phyloP scores from a whole-genome alignment of 2,888 invertebrate species.

The Serrognathus titanus region DNA sequence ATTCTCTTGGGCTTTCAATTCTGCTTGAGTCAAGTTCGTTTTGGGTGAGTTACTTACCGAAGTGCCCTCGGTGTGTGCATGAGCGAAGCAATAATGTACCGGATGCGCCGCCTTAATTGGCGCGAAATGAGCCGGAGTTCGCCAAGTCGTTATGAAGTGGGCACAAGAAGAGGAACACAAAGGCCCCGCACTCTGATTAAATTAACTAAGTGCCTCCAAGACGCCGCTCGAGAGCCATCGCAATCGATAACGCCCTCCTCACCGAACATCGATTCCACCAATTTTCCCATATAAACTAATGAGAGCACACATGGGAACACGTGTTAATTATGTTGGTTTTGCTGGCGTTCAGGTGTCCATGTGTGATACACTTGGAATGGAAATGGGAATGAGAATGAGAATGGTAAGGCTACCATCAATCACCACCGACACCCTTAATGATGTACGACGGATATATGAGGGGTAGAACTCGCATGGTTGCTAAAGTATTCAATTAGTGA shows the following conservation, averaged over 20 bases:
- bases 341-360: constrained; percentile 20
- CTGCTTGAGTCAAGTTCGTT: too few relatives aligned
- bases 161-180: constrained; percentile 1
- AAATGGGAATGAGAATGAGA: neutral
- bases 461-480: too few relatives aligned
- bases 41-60: too few relatives aligned
- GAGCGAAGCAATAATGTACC: constrained; percentile 13
- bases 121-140: constrained; percentile 14
- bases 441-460: too few relatives aligned
- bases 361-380: constrained; percentile 16
- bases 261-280: constrained; percentile 20
- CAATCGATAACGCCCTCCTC: constrained; percentile 20
- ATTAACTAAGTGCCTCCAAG: constrained; percentile 26
- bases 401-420: neutral
- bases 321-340: constrained; percentile 33
- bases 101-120: constrained; percentile 10
- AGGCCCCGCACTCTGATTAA: constrained; percentile 18
- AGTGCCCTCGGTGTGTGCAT: neutral
- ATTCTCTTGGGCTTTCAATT: too few relatives aligned
- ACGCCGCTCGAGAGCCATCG: constrained; percentile 22
- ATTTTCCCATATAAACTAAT: constrained; percentile 37
- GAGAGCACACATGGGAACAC: constrained; percentile 35
- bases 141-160: constrained; percentile 20
- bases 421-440: constrained; percentile 1
- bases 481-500: too few relatives aligned